Evolutionary conservation across 1,140 invertebrate species (phyloP).

Genomic region (Varroa destructor): DNA sequence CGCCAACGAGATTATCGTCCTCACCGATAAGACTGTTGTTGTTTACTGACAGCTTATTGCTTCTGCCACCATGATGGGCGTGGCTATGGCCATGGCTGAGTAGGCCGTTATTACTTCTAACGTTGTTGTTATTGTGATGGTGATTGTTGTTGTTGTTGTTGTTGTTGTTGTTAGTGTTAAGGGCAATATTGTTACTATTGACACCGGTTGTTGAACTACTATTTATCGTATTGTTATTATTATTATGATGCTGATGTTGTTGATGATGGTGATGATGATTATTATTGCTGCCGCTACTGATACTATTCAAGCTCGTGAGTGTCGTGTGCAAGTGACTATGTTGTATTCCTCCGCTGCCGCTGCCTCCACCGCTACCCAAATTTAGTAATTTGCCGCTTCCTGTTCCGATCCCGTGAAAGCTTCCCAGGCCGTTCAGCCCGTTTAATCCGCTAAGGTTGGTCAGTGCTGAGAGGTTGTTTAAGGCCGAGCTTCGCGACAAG

Average conservation of each 20-base stretch:
- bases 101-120: too few species aligned
- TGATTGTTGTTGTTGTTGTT: slow-evolving; percentile 23
- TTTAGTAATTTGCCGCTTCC: background rate
- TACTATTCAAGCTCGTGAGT: background rate
- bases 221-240: background rate
- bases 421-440: background rate
- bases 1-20: background rate
- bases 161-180: slow-evolving; percentile 1
- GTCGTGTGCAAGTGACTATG: too few species aligned
- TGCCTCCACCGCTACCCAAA: background rate
- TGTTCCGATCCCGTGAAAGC: background rate
- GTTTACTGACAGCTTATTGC: background rate
- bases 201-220: too few species aligned
- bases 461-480: slow-evolving; percentile 13
- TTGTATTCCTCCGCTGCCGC: too few species aligned
- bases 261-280: background rate
- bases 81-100: background rate
- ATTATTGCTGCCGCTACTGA: background rate
- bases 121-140: slow-evolving; percentile 8
- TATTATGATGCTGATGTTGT: background rate
- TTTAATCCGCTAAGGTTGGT: slow-evolving; percentile 2
- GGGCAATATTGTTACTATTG: too few species aligned
- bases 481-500: slow-evolving; percentile 6
- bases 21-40: background rate
- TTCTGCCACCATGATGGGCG: background rate